Percentiles rank a stretch among this genome's conserved stretches.
Conservation (phyloP, 2,113 vertebrate species). For the Symphodus melops region DNA sequence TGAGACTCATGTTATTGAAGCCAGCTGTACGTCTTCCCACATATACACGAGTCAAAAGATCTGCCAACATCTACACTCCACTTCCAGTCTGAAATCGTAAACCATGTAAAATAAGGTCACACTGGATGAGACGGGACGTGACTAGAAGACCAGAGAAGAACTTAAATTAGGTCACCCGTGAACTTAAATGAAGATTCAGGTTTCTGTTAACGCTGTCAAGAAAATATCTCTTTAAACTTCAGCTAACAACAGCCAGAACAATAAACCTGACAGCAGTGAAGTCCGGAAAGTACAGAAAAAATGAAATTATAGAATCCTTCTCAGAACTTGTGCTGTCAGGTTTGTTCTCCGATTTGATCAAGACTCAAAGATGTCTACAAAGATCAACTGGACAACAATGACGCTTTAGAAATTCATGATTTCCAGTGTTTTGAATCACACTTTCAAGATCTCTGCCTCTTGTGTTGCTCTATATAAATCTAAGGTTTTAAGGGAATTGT, state of each 20-base stretch:
- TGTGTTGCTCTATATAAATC: too few relatives aligned
- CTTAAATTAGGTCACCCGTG: background rate
- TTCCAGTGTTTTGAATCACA: too few relatives aligned
- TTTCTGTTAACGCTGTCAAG: background rate
- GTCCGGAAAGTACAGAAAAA: background rate
- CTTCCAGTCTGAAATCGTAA: background rate
- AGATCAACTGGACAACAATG: too few relatives aligned
- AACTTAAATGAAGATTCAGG: background rate
- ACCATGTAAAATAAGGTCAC: background rate
- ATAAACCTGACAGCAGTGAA: background rate
- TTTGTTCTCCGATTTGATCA: background rate
- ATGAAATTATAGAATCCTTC: background rate
- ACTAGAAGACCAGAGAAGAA: background rate
- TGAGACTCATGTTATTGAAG: background rate
- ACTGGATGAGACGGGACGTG: background rate
- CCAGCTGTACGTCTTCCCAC: conserved; percentile 31
- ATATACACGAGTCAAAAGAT: conserved; percentile 11
- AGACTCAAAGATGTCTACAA: too few relatives aligned
- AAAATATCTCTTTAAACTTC: too few relatives aligned
- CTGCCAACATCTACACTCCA: background rate
- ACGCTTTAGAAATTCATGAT: too few relatives aligned
- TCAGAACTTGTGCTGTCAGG: background rate
- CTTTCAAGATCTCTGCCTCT: too few relatives aligned
- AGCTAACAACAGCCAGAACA: background rate
- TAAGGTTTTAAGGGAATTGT: too few relatives aligned